A percentile compares a stretch with the other conserved stretches of the same genome.
Conservation (phyloP, 1,140 invertebrate species). For the Coenobita brevimanus region DNA sequence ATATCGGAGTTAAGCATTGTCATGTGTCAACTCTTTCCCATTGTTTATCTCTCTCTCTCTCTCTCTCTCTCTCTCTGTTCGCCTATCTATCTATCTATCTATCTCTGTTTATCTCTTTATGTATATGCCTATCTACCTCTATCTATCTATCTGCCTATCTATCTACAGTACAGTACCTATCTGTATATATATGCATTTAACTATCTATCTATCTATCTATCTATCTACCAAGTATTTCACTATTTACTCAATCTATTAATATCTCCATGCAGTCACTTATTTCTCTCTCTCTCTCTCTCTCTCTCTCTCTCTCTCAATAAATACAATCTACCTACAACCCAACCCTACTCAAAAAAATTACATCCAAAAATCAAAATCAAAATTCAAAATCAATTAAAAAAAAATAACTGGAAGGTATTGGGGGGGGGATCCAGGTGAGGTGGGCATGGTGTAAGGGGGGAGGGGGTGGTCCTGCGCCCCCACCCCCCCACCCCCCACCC, state of each 20-base stretch:
- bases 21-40: background rate
- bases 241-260: no score
- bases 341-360: background rate
- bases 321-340: no score
- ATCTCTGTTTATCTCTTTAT: background rate
- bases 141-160: background rate
- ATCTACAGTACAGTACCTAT: no score
- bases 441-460: background rate
- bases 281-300: background rate
- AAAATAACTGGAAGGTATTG: no score
- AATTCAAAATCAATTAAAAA: no score
- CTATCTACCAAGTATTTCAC: no score
- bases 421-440: background rate
- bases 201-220: background rate
- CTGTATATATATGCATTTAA: background rate
- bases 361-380: background rate
- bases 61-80: conserved; percentile 8
- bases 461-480: background rate
- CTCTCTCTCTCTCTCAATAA: no score
- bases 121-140: background rate
- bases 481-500: background rate
- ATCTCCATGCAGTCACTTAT: background rate
- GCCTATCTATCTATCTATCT: background rate
- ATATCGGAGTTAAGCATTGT: no score
- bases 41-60: background rate